Base-by-base conservation (phyloP, 2,888 invertebrate species). In the Drosophila siamana region DNA sequence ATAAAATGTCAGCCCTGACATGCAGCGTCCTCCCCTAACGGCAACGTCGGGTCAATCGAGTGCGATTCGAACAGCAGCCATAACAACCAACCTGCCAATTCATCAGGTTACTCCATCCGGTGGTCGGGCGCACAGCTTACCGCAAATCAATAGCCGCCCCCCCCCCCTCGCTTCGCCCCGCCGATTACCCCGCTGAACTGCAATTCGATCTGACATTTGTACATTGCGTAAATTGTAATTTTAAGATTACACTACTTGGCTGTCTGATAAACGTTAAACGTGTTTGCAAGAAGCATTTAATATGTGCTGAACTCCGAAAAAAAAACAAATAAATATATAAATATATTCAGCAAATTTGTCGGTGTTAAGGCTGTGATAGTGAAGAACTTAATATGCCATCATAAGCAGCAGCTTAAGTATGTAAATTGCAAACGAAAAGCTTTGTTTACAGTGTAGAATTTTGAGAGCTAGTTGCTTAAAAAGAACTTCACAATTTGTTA, bases 141-240 rank as follows among this genome's bases (percentile, higher is more conserved):
- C 33, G 33, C 33, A 33, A 33, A 33, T 33, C 33, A 33, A 33
- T 33, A 33, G 33, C 33, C 33, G 33, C n/a, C 33, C 33, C n/a
- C 33, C 11, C 33, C 33, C 33, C 33, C 11, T 4, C 11, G 2
- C 19, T 19, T 19, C 19, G 19, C 19, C 19, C 19, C 3, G 19
- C 19, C 2, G 33, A 30, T 9, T 30, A 9, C 33, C 33, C 33
- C 33, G 33, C 33, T 4, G 33, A 1, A 33, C n/a, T 33, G 33
- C 33, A 65, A 60, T 71, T 62, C 67, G 33, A 33, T 33, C n/a
- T 33, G 33, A 33, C 33, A 33, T 33, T 33, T 52, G 52, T 40
- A 52, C 26, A 52, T 52, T 40, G 22, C 24, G 11, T n/a, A 44
- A 24, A 24, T 15, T n/a, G 33, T 33, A 33, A 33, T 33, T 33